phyloP scores from a whole-genome alignment of 1,140 invertebrate genomes.

The Lepidotrigona ventralis region DNA sequence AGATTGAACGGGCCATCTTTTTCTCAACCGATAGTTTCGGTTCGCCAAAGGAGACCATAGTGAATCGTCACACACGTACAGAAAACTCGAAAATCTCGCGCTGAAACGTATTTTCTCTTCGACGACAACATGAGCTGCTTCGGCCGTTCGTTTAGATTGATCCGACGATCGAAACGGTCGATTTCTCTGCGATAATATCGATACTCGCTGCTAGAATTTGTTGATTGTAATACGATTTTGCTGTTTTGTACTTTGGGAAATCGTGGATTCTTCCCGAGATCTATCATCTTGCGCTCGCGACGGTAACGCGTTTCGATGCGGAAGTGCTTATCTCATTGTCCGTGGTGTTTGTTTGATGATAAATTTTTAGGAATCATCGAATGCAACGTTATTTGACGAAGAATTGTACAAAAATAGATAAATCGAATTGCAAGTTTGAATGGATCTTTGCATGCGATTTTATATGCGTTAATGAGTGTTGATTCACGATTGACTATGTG shows the following conservation, averaged over 20 bases:
- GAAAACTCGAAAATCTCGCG: not conserved
- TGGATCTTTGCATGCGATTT: not conserved
- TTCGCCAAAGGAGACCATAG: not conserved
- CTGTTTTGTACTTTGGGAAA: not conserved
- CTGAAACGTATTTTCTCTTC: not conserved
- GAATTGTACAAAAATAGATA: not conserved
- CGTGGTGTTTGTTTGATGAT: not conserved
- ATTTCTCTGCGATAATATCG: not conserved
- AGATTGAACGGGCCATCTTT: conserved; percentile 2
- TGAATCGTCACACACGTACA: not conserved
- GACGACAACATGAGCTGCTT: not conserved
- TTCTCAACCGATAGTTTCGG: not conserved
- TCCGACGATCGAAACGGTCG: not conserved
- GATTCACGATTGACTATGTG: not conserved
- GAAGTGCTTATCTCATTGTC: not conserved
- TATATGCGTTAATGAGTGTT: not conserved
- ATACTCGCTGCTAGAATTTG: not conserved
- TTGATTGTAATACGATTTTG: not conserved
- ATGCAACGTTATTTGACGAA: not conserved
- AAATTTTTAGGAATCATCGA: not conserved
- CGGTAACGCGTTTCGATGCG: not conserved
- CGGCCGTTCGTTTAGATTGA: not conserved
- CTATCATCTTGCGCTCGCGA: not conserved
- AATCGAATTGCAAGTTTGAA: not conserved
- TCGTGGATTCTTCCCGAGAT: not conserved